A percentile compares a stretch with the other conserved stretches of the same genome.
phyloP scores from a whole-genome alignment of 1,140 invertebrate species.

The Heliconius hewitsoni region DNA sequence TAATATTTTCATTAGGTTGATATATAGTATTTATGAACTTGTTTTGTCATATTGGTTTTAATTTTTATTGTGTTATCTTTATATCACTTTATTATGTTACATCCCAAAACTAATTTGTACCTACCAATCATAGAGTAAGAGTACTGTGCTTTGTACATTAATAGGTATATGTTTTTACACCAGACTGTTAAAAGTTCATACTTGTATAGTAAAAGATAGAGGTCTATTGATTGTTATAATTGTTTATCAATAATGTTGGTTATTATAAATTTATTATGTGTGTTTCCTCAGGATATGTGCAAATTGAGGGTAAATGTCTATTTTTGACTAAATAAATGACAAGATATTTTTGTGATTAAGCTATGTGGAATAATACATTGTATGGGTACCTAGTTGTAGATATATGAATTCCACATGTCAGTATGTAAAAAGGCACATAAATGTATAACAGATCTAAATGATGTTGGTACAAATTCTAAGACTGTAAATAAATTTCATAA shows the following conservation, averaged over 20 bases:
- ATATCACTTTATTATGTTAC: constrained; percentile 34
- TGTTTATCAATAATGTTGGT: constrained; percentile 79
- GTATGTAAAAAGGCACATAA: constrained; percentile 60
- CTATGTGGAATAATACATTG: constrained; percentile 71
- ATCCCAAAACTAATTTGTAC: constrained; percentile 52
- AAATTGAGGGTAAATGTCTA: constrained; percentile 70
- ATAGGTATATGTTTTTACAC: constrained; percentile 73
- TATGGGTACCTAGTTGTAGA: constrained; percentile 70
- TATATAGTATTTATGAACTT: constrained; percentile 6
- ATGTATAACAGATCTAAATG: constrained; percentile 56
- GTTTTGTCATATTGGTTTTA: constrained; percentile 31
- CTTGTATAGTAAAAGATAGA: constrained; percentile 75
- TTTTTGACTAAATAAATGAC: constrained; percentile 76
- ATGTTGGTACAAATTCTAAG: constrained; percentile 76
- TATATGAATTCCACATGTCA: constrained; percentile 59
- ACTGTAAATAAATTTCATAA: constrained; percentile 63
- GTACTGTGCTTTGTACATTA: constrained; percentile 71
- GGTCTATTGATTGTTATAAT: constrained; percentile 79
- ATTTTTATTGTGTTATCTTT: constrained; percentile 31
- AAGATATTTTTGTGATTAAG: constrained; percentile 77
- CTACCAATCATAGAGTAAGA: constrained; percentile 64
- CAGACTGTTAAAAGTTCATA: constrained; percentile 76
- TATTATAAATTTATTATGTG: constrained; percentile 78
- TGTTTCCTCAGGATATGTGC: constrained; percentile 76
- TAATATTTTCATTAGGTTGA: constrained; percentile 9